phyloP scores from a whole-genome alignment of 2,113 vertebrate genomes.

The Scopus umbretta region DNA sequence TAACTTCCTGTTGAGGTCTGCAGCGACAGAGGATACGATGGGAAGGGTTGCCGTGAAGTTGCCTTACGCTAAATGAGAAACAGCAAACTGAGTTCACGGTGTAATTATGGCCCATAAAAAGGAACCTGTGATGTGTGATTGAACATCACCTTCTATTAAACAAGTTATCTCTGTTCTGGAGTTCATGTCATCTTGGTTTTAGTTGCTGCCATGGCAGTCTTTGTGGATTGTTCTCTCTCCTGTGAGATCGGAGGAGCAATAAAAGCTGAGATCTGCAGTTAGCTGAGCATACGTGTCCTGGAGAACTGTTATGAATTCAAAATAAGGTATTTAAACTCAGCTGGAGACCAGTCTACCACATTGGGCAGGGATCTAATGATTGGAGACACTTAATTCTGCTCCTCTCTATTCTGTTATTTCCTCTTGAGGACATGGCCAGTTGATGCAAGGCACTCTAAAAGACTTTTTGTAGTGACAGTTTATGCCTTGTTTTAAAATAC shows the following conservation, averaged over 20 bases:
- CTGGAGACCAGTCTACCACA: background rate
- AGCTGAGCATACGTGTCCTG: accelerated
- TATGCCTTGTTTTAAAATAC: background rate
- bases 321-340: background rate
- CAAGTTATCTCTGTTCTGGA: accelerated
- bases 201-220: background rate
- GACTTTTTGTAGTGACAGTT: background rate
- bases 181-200: background rate
- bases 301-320: accelerated
- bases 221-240: background rate
- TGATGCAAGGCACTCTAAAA: background rate
- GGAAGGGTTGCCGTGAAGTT: background rate
- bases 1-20: background rate
- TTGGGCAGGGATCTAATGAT: background rate
- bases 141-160: background rate
- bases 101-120: background rate
- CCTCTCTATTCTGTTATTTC: background rate
- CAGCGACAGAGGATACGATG: background rate
- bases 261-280: background rate
- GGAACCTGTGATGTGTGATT: background rate
- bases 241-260: background rate
- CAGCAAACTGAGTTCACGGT: background rate
- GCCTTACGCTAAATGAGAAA: background rate
- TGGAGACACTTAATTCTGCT: background rate
- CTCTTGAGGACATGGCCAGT: background rate